Percentiles rank a stretch among this genome's conserved stretches.
phyloP scores from a whole-genome alignment of 2,888 invertebrate genomes.

The Ametastegia equiseti region DNA sequence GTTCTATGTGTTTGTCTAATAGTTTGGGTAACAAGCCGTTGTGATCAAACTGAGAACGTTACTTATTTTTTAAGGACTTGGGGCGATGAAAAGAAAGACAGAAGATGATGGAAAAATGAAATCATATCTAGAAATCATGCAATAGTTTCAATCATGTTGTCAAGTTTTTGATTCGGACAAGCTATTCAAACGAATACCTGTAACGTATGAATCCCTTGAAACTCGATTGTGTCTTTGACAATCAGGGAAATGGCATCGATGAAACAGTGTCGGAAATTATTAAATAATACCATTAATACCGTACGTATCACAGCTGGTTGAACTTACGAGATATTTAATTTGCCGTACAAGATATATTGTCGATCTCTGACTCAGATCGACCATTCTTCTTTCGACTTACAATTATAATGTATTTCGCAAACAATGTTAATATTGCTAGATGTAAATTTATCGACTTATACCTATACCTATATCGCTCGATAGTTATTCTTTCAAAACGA shows the following conservation, averaged over 20 bases:
- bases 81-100: background rate
- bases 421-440: conserved; percentile 3
- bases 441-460: background rate
- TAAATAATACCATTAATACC: too few species aligned
- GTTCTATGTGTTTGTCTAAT: background rate
- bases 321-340: conserved; percentile 29
- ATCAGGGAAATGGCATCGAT: background rate
- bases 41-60: conserved; percentile 19
- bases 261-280: too few species aligned
- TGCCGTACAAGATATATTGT: conserved; percentile 7
- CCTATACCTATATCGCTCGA: background rate
- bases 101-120: background rate
- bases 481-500: background rate
- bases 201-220: background rate
- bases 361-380: conserved; percentile 13
- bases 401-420: conserved; percentile 22
- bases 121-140: background rate
- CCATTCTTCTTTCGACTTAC: conserved; percentile 6
- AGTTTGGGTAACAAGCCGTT: conserved; percentile 18
- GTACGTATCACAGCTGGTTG: background rate
- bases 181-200: background rate
- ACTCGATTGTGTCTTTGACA: background rate
- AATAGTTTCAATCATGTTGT: background rate
- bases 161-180: background rate
- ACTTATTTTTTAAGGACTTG: conserved; percentile 12